Conservation (phyloP, 2,888 invertebrate species). For the Eupithecia tripunctaria region DNA sequence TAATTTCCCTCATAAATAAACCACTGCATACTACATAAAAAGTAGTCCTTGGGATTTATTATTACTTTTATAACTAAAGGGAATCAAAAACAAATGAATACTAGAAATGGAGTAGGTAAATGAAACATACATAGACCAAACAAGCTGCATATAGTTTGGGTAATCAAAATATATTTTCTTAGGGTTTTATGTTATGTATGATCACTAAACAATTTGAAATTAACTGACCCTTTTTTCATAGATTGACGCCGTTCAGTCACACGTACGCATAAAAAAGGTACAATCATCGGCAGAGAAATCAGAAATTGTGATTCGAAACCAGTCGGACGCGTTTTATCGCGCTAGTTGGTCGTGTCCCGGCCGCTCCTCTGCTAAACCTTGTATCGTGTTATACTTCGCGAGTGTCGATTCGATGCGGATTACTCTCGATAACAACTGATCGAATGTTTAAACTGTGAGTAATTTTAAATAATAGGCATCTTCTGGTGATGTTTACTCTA, state of each 20-base stretch:
- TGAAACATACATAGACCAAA: not conserved
- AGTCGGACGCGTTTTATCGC: slow-evolving; percentile 11
- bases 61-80: not conserved
- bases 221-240: not conserved
- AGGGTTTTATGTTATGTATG: too few species aligned
- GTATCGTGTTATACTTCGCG: slow-evolving; percentile 9
- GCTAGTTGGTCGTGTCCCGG: not conserved
- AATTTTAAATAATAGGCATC: not conserved
- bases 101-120: not conserved
- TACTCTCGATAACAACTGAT: not conserved
- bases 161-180: too few species aligned
- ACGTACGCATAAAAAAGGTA: not conserved
- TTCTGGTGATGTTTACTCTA: not conserved
- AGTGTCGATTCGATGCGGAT: not conserved
- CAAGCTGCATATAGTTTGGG: not conserved
- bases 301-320: slow-evolving; percentile 3
- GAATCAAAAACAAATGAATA: not conserved
- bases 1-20: too few species aligned
- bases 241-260: not conserved
- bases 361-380: slow-evolving; percentile 1
- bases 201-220: not conserved
- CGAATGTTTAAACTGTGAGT: not conserved
- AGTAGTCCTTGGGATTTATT: too few species aligned
- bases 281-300: slow-evolving; percentile 2
- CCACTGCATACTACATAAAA: too few species aligned